Evolutionary conservation across 2,888 invertebrate species (phyloP), one percentile per base, ranked within the genome.

Genomic region (Agrochola lota): DNA sequence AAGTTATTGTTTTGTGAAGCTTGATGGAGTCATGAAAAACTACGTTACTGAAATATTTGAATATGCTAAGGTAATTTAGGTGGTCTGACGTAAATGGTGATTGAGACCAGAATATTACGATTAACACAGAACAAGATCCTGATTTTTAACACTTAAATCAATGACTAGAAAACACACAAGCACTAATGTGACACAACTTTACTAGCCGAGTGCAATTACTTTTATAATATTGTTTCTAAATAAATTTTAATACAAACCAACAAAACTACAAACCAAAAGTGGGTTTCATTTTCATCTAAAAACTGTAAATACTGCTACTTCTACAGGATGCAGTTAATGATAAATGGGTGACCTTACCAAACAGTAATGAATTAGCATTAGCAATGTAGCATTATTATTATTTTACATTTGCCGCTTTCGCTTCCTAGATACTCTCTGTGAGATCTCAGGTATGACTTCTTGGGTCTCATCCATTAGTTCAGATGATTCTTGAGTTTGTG

Each of bases 351-450:
- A 79, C 77, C 78, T 79, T 79, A 79, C 78, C 78, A 55, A 52
- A 66, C 0, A n/a, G 17, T 20, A 60, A 83, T 83, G 77, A 77
- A 55, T 77, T 23, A 81, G 77, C 43, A 59, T 76, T 78, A 69
- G 35, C 7, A 35, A 69, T 4, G 62, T 55, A 75, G 67, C 60
- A 82, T 76, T 62, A 62, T 67, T 68, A 40, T 67, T 67, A 55
- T 79, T 82, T 80, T 83, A 80, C 64, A 46, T 80, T 57, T 83
- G 85, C n/a, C 93, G 89, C 80, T 94, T 95, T 81, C 95, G 90
- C 81, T 95, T 95, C 71, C 92, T 92, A 4, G 90, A 88, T n/a
- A 92, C 83, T 67, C 94, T 86, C 82, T 94, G 94, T 0, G 95
- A 94, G 23, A 93, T 92, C 81, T 95, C 95, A 0, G 93, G 92